Evolutionary conservation across 2,797 vertebrate genomes (phyloP).

Genomic region (Pygocentrus nattereri): DNA sequence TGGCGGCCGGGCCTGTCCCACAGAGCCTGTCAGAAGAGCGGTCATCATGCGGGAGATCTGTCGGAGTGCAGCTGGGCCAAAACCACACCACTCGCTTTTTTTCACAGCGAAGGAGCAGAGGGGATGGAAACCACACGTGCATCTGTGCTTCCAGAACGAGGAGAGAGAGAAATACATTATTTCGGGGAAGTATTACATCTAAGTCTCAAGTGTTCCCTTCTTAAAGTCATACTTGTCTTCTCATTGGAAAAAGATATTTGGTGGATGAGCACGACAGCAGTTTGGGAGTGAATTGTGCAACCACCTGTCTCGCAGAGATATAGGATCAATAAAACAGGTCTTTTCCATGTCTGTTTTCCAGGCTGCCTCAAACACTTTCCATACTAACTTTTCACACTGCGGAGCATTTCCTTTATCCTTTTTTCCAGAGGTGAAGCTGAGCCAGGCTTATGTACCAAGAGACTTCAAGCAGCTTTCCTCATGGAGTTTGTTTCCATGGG

Average conservation of each 20-base stretch:
- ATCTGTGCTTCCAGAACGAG: constrained; percentile 74
- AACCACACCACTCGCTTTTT: constrained; percentile 61
- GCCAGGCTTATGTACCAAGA: constrained; percentile 36
- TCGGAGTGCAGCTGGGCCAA: constrained; percentile 65
- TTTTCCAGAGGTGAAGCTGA: constrained; percentile 39
- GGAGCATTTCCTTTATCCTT: constrained; percentile 35
- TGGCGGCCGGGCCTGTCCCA: constrained; percentile 61
- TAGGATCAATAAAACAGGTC: constrained; percentile 22
- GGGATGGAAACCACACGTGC: constrained; percentile 72
- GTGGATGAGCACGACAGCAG: background rate
- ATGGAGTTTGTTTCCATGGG: constrained; percentile 38
- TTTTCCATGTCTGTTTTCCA: constrained; percentile 31
- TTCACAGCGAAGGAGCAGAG: constrained; percentile 49
- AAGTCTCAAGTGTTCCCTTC: constrained; percentile 6
- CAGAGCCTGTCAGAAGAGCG: constrained; percentile 55
- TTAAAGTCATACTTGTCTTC: background rate
- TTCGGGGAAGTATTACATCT: constrained; percentile 24
- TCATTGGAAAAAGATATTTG: constrained; percentile 13
- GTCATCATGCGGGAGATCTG: constrained; percentile 69
- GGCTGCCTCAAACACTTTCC: constrained; percentile 37
- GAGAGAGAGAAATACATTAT: constrained; percentile 35
- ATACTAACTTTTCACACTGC: background rate
- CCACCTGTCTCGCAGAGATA: constrained; percentile 44
- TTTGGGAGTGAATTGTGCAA: background rate
- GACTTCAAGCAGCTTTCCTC: constrained; percentile 16